Conservation (phyloP, 2,113 vertebrate genomes). For the Labeo rohita region DNA sequence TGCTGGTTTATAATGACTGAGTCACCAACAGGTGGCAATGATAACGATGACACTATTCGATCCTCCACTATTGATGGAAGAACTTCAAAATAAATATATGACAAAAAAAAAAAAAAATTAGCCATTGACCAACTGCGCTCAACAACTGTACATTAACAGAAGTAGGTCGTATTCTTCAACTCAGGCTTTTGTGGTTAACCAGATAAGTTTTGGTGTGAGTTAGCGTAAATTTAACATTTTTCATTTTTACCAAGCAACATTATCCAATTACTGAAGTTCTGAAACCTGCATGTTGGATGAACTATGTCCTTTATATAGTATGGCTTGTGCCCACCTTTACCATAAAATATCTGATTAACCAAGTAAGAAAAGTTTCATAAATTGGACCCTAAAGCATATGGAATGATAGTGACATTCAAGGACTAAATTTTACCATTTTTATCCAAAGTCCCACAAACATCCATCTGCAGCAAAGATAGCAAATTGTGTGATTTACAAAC, state of each 20-base stretch:
- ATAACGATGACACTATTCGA: slow-evolving; percentile 51
- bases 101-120: background rate
- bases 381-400: background rate
- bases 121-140: background rate
- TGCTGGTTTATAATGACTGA: slow-evolving; percentile 33
- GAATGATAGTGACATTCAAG: background rate
- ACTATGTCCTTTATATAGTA: background rate
- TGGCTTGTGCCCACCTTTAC: background rate
- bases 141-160: background rate
- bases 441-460: slow-evolving; percentile 72
- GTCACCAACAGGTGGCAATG: slow-evolving; percentile 28
- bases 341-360: slow-evolving; percentile 1
- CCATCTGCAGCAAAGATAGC: slow-evolving; percentile 75
- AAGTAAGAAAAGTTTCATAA: background rate
- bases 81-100: slow-evolving; percentile 4
- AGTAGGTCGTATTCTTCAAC: background rate
- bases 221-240: background rate
- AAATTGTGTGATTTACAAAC: slow-evolving; percentile 73
- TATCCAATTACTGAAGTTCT: background rate
- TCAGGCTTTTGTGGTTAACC: background rate
- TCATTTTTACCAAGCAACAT: background rate
- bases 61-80: slow-evolving; percentile 57
- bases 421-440: slow-evolving; percentile 66
- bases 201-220: background rate
- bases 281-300: background rate